phyloP scores from a whole-genome alignment of 2,888 invertebrate species.

The Idaea dimidiata region DNA sequence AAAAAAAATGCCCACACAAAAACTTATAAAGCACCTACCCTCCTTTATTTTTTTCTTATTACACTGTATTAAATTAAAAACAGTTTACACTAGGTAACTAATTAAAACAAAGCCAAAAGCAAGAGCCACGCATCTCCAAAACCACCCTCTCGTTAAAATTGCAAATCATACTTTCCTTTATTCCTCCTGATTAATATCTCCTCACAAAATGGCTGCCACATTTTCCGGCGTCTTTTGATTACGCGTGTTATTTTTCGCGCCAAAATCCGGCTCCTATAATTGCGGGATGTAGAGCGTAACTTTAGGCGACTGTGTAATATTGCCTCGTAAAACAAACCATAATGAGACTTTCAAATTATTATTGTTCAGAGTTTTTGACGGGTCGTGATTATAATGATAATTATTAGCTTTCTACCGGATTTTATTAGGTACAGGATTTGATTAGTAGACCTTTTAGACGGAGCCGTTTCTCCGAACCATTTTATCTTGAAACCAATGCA shows the following conservation, averaged over 20 bases:
- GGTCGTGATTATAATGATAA: constrained; percentile 3
- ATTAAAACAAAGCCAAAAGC: constrained; percentile 1
- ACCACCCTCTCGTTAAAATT: constrained; percentile 24
- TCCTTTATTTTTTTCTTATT: no score
- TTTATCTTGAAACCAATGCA: no score
- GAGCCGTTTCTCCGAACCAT: no score
- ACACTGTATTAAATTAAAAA: background rate
- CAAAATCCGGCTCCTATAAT: constrained; percentile 17
- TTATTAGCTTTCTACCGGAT: background rate
- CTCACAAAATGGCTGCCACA: constrained; percentile 28
- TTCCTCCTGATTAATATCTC: constrained; percentile 37
- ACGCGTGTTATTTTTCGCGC: constrained; percentile 30
- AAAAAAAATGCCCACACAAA: no score
- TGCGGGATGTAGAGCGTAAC: constrained; percentile 11
- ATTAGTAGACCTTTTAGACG: background rate
- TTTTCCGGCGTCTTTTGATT: constrained; percentile 28
- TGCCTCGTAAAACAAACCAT: background rate
- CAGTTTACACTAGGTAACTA: background rate
- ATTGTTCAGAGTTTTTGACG: constrained; percentile 2
- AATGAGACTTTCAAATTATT: constrained; percentile 4
- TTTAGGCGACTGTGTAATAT: constrained; percentile 7
- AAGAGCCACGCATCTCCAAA: constrained; percentile 1
- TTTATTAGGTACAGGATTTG: background rate
- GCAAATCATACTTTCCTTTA: constrained; percentile 35
- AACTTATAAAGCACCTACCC: no score